Base-by-base conservation (phyloP, 1,140 invertebrate genomes). In the Stegodyphus mimosarum region DNA sequence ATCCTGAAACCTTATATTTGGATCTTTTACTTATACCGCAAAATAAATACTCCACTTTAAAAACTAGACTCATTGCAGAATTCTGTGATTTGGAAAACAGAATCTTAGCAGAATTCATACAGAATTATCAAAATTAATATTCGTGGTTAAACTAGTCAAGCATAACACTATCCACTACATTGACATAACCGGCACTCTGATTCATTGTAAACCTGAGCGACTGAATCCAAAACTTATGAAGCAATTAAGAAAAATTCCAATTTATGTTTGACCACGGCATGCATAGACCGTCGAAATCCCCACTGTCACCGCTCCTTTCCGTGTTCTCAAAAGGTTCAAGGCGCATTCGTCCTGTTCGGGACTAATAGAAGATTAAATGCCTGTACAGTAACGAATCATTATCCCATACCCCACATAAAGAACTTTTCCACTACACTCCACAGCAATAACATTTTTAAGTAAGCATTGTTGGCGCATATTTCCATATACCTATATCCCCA, bases 201-300 rank as follows among this genome's bases (percentile, higher is more conserved):
- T 63, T 33, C 52, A 0, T 17, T 5, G 52, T 48, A 75, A 75
- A 63, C 73, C 73, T 55, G 18, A 51, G 50, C n/a, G 53, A 3
- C 60, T 60, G 13, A 33, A 10, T 60, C 73, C 73, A 11, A 60
- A 63, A 60, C 2, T 75, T 60, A 60, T 9, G 52, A 75, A 3
- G 52, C 53, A 18, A 52, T 60, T n/a, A 55, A 75, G 18, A 13
- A 75, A 60, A 75, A 75, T 75, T 75, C 60, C 73, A 75, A 48
- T 75, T 75, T 48, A 60, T 75, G n/a, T 13, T 60, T 7, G 6
- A 55, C 15, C 52, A 75, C 13, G 52, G 53, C 2, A 60, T 75
- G 0, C 10, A 15, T 17, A 11, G 52, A 7, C n/a, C 53, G 5
- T 75, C 52, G n/a, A 60, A n/a, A 55, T 33, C n/a, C 3, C 53